Percentiles rank a stretch among this genome's conserved stretches.
These are phyloP conservation scores for Helicoverpa zea DNA, from an alignment of 1,140 invertebrate species.

Conservation along the genomic window DNA sequence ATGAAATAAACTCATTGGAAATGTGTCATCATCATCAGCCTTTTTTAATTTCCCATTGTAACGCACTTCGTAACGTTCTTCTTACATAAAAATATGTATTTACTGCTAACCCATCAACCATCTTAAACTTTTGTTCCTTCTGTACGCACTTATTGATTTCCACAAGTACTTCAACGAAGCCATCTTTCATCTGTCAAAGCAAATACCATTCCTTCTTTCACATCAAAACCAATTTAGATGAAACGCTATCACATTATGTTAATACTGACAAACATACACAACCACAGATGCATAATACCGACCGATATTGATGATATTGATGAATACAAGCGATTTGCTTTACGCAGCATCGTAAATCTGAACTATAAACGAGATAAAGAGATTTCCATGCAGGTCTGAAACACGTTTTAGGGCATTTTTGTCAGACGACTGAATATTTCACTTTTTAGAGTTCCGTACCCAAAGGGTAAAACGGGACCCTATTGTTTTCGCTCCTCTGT, in stretches of 20 bases:
- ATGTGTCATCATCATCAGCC: too few relatives aligned
- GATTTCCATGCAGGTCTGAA: neutral
- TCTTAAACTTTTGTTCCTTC: neutral
- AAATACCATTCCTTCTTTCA: neutral
- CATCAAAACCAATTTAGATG: neutral
- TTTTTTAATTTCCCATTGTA: too few relatives aligned
- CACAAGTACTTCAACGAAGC: neutral
- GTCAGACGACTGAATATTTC: slow-evolving; percentile 2
- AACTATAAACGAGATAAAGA: slow-evolving; percentile 3
- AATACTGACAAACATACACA: neutral
- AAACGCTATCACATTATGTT: neutral
- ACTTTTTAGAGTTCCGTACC: neutral
- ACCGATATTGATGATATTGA: neutral
- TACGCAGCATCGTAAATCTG: slow-evolving; percentile 8
- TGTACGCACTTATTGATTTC: neutral
- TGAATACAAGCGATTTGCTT: slow-evolving; percentile 8
- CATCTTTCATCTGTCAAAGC: neutral
- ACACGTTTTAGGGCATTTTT: neutral
- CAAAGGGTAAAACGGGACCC: too few relatives aligned
- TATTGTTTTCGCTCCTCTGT: too few relatives aligned
- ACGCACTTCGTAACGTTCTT: too few relatives aligned
- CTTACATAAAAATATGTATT: neutral
- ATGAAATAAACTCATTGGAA: too few relatives aligned
- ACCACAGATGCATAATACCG: slow-evolving; percentile 1
- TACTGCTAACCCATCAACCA: neutral